These are phyloP conservation scores for Chaetura pelagica DNA, from an alignment of 2,113 vertebrate species.

Conservation along the genomic window DNA sequence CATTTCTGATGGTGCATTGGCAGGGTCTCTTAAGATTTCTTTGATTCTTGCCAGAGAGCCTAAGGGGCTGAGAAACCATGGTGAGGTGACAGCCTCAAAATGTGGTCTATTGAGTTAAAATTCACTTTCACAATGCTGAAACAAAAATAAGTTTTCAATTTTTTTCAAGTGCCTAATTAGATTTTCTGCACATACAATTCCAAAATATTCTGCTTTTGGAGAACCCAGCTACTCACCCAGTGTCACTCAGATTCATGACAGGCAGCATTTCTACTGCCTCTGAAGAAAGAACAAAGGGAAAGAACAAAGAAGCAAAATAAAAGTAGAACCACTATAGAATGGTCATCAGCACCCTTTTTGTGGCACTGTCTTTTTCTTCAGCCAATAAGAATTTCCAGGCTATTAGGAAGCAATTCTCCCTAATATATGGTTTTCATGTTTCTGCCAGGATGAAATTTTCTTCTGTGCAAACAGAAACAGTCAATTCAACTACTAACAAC, in stretches of 20 bases:
- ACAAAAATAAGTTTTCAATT: not conserved
- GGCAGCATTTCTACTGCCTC: not conserved
- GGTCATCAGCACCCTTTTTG: not conserved
- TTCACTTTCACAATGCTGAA: not conserved
- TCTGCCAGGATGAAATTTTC: not conserved
- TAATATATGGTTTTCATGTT: not conserved
- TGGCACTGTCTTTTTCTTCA: not conserved
- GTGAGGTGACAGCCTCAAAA: not conserved
- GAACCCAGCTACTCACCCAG: not conserved
- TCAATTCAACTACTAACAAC: not conserved
- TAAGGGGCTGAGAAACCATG: not conserved
- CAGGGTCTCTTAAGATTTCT: not conserved
- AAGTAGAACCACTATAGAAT: not conserved
- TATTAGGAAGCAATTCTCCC: not conserved
- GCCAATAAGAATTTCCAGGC: not conserved
- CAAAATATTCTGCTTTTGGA: not conserved
- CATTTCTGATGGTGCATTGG: not conserved
- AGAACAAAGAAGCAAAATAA: not conserved
- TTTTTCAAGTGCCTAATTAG: not conserved
- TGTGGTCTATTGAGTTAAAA: not conserved
- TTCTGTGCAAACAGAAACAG: not conserved
- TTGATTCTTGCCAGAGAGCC: not conserved
- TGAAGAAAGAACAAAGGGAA: not conserved
- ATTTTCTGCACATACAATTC: not conserved
- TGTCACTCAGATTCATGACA: not conserved